phyloP scores from a whole-genome alignment of 2,113 vertebrate genomes.

The Pelmatolapia mariae region DNA sequence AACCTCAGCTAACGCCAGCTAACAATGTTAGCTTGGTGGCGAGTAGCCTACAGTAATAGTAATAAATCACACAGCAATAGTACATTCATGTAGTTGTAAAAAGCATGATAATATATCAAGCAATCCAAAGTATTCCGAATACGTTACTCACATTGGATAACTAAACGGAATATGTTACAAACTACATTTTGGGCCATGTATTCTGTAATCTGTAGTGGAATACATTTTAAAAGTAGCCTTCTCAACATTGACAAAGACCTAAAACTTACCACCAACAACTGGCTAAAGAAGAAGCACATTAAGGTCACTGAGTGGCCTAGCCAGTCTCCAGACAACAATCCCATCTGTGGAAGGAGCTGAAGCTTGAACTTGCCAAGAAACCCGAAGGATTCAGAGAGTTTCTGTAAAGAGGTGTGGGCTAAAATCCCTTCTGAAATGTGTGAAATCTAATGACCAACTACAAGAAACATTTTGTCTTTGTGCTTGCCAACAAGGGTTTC shows the following conservation, averaged over 20 bases:
- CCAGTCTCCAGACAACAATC: accelerated
- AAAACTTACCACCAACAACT: accelerated
- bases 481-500: not conserved
- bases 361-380: not conserved
- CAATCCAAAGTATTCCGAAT: accelerated
- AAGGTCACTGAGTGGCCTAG: not conserved
- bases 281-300: not conserved
- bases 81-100: not conserved
- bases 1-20: not conserved
- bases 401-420: not conserved
- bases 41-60: accelerated
- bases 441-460: not conserved
- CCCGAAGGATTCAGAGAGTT: not conserved
- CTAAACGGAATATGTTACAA: accelerated
- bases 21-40: not conserved
- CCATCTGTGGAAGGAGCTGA: not conserved
- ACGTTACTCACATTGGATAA: accelerated
- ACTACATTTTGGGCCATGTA: not conserved
- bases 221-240: not conserved
- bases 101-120: not conserved
- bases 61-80: not conserved
- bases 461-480: not conserved
- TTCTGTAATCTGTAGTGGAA: not conserved
- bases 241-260: accelerated
- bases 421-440: not conserved